phyloP scores from a whole-genome alignment of 2,113 vertebrate genomes.

The Zosterops hypoxanthus region DNA sequence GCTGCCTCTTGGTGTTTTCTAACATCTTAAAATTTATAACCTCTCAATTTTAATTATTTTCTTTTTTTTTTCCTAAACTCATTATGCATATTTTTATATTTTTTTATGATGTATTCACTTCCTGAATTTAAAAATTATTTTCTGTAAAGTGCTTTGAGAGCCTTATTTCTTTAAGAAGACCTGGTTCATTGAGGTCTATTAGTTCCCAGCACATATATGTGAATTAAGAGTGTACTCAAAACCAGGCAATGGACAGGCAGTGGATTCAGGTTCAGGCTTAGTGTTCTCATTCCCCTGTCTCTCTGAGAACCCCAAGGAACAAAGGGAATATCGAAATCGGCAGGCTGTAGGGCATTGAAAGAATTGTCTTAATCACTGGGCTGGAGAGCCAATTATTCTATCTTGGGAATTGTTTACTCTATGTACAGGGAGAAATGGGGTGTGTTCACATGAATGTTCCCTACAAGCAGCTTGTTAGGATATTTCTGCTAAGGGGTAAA shows the following conservation, averaged over 20 bases:
- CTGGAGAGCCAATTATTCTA: background rate
- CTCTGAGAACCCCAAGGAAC: background rate
- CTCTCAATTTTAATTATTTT: background rate
- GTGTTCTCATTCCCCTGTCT: background rate
- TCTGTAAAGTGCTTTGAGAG: background rate
- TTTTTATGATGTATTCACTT: background rate
- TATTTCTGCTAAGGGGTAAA: background rate
- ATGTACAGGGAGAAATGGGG: fast-evolving
- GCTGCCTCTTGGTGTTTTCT: background rate
- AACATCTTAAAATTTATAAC: background rate
- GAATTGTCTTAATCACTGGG: background rate
- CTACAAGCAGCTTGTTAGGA: background rate
- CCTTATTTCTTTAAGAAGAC: background rate
- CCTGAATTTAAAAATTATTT: background rate
- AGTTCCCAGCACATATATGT: background rate
- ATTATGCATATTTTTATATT: background rate
- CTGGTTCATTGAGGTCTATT: background rate
- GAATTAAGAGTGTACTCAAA: background rate
- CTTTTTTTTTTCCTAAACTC: fast-evolving
- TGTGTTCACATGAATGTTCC: background rate
- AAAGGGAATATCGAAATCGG: background rate
- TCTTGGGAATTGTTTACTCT: background rate
- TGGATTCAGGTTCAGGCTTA: background rate
- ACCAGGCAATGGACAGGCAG: background rate
- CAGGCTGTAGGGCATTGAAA: background rate